Evolutionary conservation across 2,113 vertebrate species (phyloP).

Genomic region (Rattus norvegicus): DNA sequence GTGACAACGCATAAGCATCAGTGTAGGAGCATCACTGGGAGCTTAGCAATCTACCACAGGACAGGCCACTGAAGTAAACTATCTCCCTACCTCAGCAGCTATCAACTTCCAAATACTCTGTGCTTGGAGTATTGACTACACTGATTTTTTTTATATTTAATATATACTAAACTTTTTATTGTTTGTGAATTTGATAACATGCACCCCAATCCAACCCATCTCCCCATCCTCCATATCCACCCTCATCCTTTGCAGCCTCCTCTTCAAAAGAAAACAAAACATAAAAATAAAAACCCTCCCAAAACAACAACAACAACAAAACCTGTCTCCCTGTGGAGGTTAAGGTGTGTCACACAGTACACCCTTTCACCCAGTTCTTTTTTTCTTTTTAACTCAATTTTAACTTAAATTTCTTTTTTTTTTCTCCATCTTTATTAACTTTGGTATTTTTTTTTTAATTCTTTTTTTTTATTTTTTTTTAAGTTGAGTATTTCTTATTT

Average conservation of each 20-base stretch:
- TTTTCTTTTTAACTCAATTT: no score
- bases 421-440: no score
- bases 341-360: background rate
- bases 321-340: background rate
- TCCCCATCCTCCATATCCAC: background rate
- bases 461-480: no score
- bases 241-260: background rate
- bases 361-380: no score
- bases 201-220: background rate
- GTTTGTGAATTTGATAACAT: no score
- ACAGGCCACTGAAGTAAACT: background rate
- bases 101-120: background rate
- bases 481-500: no score
- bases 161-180: no score
- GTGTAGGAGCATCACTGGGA: background rate
- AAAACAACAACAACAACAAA: background rate
- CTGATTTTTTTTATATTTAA: no score
- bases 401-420: no score
- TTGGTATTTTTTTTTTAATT: no score
- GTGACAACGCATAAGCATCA: background rate
- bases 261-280: background rate
- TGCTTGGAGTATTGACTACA: background rate
- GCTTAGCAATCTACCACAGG: background rate
- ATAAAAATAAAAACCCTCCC: background rate
- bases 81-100: background rate